Evolutionary conservation across 2,888 invertebrate species (phyloP).

Genomic region (Boloria selene): DNA sequence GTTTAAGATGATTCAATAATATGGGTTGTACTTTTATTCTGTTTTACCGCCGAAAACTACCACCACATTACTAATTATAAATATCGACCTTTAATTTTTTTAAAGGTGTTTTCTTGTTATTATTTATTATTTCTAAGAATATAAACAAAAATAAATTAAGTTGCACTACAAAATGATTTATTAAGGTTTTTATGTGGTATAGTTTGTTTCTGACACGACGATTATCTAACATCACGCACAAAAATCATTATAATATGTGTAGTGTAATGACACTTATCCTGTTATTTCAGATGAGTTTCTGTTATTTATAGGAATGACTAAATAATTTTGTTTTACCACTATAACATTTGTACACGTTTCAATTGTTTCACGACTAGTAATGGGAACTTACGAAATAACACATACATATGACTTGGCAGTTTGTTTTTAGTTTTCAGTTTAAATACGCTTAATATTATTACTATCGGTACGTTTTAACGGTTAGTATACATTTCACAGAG

Average conservation of each 20-base stretch:
- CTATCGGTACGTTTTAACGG: no score
- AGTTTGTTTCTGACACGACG: neutral
- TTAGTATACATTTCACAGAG: no score
- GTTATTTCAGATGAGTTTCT: slow-evolving; percentile 61
- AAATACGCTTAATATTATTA: neutral
- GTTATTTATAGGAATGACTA: slow-evolving; percentile 49
- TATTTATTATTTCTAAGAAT: no score
- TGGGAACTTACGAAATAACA: slow-evolving; percentile 24
- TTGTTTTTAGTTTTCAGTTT: slow-evolving; percentile 2
- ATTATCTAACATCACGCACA: slow-evolving; percentile 21
- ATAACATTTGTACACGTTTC: slow-evolving; percentile 53
- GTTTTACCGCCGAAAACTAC: no score
- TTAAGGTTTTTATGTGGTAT: neutral
- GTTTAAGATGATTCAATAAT: neutral
- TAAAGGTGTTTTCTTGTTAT: no score
- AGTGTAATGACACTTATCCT: slow-evolving; percentile 57
- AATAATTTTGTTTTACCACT: slow-evolving; percentile 56
- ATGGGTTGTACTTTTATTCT: no score
- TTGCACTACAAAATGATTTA: neutral
- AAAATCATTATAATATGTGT: slow-evolving; percentile 35
- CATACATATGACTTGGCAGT: slow-evolving; percentile 2
- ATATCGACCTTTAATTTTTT: no score
- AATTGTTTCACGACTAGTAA: slow-evolving; percentile 52
- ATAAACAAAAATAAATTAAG: neutral
- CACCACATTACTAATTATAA: neutral